A percentile compares a stretch with the other conserved stretches of the same genome.
Evolutionary conservation across 2,797 vertebrate genomes (phyloP).

Genomic region (Hyperoplus lanceolatus): DNA sequence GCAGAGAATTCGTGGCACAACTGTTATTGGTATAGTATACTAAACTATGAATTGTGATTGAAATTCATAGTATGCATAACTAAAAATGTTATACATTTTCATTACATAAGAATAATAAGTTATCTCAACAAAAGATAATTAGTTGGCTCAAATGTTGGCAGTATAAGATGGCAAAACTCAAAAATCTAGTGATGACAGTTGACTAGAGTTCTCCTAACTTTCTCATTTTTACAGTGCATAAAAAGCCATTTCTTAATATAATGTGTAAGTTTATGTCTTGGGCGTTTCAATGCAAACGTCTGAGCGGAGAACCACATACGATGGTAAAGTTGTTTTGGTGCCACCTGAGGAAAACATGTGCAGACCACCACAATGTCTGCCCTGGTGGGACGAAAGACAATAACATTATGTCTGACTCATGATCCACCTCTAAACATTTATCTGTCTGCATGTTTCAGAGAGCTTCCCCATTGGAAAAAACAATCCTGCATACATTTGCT

Average conservation of each 20-base stretch:
- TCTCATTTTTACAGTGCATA: too few relatives aligned
- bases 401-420: constrained; percentile 75
- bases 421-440: constrained; percentile 73
- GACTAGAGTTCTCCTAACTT: too few relatives aligned
- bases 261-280: constrained; percentile 59
- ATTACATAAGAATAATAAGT: too few relatives aligned
- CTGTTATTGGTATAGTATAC: too few relatives aligned
- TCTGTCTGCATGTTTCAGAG: constrained; percentile 57
- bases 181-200: too few relatives aligned
- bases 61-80: too few relatives aligned
- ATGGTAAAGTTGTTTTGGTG: constrained; percentile 38
- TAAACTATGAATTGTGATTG: too few relatives aligned
- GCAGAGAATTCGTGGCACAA: too few relatives aligned
- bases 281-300: constrained; percentile 65
- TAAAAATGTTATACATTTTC: too few relatives aligned
- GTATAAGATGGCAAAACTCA: too few relatives aligned
- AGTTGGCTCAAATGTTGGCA: too few relatives aligned
- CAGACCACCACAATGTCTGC: constrained; percentile 77
- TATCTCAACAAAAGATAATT: too few relatives aligned
- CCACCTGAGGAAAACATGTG: constrained; percentile 57
- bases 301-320: constrained; percentile 53
- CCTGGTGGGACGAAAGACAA: constrained; percentile 77
- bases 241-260: constrained; percentile 25
- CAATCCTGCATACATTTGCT: not conserved
- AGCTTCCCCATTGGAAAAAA: not conserved